Evolutionary conservation across 2,797 vertebrate species (phyloP).

Genomic region (Capromys pilorides): DNA sequence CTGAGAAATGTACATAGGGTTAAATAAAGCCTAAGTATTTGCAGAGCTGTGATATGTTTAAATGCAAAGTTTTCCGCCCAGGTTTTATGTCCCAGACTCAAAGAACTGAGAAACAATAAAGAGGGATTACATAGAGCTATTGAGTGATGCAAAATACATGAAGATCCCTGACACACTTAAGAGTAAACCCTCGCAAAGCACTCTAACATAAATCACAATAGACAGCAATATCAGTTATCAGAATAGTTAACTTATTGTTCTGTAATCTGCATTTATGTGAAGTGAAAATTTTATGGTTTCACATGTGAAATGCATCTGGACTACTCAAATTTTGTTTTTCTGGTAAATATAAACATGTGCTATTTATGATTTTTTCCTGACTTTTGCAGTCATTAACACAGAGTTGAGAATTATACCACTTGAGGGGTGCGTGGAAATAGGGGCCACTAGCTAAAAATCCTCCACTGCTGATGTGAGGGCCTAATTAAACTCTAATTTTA

Average conservation of each 20-base stretch:
- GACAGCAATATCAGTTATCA: neutral
- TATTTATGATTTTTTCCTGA: neutral
- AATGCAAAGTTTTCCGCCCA: neutral
- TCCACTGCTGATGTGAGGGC: neutral
- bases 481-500: neutral
- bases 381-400: neutral
- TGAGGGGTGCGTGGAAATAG: neutral
- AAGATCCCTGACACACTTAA: neutral
- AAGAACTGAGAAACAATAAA: neutral
- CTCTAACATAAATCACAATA: neutral
- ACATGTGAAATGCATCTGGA: neutral
- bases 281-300: neutral
- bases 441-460: neutral
- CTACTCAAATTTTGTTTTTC: neutral
- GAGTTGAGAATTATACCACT: neutral
- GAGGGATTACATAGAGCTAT: neutral
- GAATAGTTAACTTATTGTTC: neutral
- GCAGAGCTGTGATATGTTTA: neutral
- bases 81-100: neutral
- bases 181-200: neutral
- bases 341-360: neutral
- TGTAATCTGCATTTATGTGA: neutral
- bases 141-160: fast-evolving
- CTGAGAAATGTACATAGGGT: neutral
- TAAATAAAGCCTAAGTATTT: neutral